Conservation (phyloP, 2,888 invertebrate genomes). For the Euphydryas editha region DNA sequence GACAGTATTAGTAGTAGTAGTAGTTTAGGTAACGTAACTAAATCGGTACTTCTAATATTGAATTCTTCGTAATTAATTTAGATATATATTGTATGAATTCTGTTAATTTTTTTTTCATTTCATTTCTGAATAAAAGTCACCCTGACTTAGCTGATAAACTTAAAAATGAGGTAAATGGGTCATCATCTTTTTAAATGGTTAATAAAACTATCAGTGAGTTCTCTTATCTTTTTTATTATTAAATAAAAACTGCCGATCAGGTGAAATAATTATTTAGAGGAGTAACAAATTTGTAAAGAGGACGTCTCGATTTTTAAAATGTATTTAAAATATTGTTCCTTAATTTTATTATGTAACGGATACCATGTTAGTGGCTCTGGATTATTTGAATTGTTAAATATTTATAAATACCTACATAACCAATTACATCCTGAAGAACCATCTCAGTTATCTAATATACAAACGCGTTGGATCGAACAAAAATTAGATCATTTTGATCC, state of each 20-base stretch:
- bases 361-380: constrained; percentile 47
- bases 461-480: constrained; percentile 60
- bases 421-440: constrained; percentile 47
- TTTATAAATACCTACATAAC: constrained; percentile 54
- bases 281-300: not conserved
- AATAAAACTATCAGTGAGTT: not conserved
- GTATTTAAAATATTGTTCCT: constrained; percentile 18
- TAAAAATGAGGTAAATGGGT: not conserved
- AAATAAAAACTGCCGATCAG: not conserved
- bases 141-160: not conserved
- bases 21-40: no score
- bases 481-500: constrained; percentile 67
- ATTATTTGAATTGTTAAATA: constrained; percentile 46
- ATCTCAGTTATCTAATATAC: constrained; percentile 46
- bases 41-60: no score
- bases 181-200: not conserved
- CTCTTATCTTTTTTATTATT: not conserved
- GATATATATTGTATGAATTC: no score
- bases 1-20: no score
- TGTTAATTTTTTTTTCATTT: not conserved
- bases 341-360: constrained; percentile 32
- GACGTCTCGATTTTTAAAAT: constrained; percentile 16
- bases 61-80: no score
- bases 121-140: not conserved
- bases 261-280: not conserved